Base-by-base conservation (phyloP, 2,113 vertebrate genomes). In the Illadopsis cleaveri region DNA sequence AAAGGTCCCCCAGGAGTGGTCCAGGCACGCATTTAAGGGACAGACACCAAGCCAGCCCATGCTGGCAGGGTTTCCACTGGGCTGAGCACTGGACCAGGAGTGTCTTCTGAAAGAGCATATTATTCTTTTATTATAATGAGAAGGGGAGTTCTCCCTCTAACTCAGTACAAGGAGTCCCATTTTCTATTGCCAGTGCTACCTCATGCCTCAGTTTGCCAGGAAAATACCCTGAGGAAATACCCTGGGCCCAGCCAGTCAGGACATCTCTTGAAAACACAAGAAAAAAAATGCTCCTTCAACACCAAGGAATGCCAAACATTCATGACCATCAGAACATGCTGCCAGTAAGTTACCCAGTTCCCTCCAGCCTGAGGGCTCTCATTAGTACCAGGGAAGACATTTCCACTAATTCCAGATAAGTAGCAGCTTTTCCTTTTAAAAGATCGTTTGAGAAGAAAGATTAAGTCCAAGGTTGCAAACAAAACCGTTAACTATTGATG, bases 391-490 rank as follows among this genome's bases (percentile, higher is more conserved):
- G 47, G 42, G 50, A 82, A 89, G 62, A 45, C 21, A 33, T 69
- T 79, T 42, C 70, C 57, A 54, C 77, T 86, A 82, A 89, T 72
- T 96, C 79, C 82, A 25, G 10, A 37, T 47, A 66, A 83, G 42
- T 68, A 88, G 60, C 75, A 71, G 90, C 57, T 84, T 90, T 81
- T 66, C 60, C 76, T 71, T 93, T 75, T 78, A 81, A 86, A 86
- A 85, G 60, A 68, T 66, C 37, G 4, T 86, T 90, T 50, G 68
- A 47, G 82, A 83, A 89, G 80, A 82, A 90, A 93, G 87, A 78
- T 86, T 64, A 88, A 89, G 82, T 25, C 31, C 40, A 78, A 78
- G 60, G 68, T 21, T 80, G 64, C 51, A 54, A 88, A 84, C 44
- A 89, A 78, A 84, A 30, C 71, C 7, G 15, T 68, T 86, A 88